Evolutionary conservation across 2,888 invertebrate genomes (phyloP), one percentile per base, ranked within the genome.

Genomic region (Epiblema foenella): DNA sequence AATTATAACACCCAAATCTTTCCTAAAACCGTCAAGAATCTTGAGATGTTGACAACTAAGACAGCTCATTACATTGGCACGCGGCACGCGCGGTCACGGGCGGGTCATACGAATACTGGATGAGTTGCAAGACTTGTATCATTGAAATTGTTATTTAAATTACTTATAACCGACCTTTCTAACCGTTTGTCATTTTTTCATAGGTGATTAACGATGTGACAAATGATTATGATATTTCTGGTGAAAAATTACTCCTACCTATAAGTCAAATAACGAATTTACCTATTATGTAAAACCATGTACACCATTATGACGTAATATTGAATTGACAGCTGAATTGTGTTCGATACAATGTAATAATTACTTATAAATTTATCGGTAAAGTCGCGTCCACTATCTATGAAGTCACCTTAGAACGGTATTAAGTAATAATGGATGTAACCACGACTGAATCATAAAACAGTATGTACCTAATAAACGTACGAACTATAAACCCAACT

Each of bases 41-140:
- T 64, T 64, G 52, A 39, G 20, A 54, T 39, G 52, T 64, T 64
- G 64, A 64, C 64, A 54, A 39, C 54, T 39, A 39, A 20, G 64
- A 64, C 54, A 64, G 64, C 52, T 54, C 52, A 54, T 64, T 64
- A 64, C 11, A 54, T 18, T 20, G 63, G 37, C 33, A 51, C 63
- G 18, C 18, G 63, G 37, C 33, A 51, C 63, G 18, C 20, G 51
- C 15, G 63, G 37, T 63, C 63, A 12, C 15, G 51, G 51, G 4
- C 24, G 24, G 24, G 63, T 63, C 51, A 51, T 51, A 54, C 54
- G 18, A 18, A 64, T n/a, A 3, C 20, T 2, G 37, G 15, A 20
- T 11, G 39, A 64, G 20, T 39, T 20, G 62, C 51, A 24, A 18
- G 24, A 64, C 39, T 37, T 24, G 52, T 39, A 54, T 18, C 18